phyloP scores from a whole-genome alignment of 2,797 vertebrate species.

The Coilia nasus region DNA sequence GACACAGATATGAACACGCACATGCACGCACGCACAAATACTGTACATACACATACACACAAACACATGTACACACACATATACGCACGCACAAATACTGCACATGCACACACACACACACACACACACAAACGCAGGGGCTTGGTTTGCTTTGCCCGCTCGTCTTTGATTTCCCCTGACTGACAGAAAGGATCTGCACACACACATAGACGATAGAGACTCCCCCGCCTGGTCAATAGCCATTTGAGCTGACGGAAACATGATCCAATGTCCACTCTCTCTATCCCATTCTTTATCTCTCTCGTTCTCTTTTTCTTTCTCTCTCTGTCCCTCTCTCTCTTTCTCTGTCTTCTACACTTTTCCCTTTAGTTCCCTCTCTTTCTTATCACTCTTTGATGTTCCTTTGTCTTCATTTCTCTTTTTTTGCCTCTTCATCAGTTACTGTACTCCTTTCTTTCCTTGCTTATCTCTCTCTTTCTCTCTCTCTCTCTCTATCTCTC shows the following conservation, averaged over 20 bases:
- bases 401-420: constrained; percentile 29
- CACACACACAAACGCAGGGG: background rate
- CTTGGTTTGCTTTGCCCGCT: constrained; percentile 54
- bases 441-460: constrained; percentile 3
- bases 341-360: background rate
- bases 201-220: constrained; percentile 58
- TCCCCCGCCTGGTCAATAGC: constrained; percentile 70
- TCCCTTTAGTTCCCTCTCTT: background rate
- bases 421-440: background rate
- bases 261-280: constrained; percentile 57
- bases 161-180: constrained; percentile 74
- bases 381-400: background rate
- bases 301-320: constrained; percentile 31
- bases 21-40: background rate
- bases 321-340: constrained; percentile 33
- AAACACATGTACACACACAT: background rate
- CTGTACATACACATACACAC: background rate
- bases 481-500: background rate
- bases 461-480: constrained; percentile 43
- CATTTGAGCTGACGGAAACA: constrained; percentile 67
- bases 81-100: too few species aligned
- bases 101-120: too few species aligned
- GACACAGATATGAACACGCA: background rate
- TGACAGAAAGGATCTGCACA: constrained; percentile 70
- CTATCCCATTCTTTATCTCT: constrained; percentile 35